These are phyloP conservation scores for Takifugu flavidus DNA, from an alignment of 2,113 vertebrate species.

Conservation along the genomic window DNA sequence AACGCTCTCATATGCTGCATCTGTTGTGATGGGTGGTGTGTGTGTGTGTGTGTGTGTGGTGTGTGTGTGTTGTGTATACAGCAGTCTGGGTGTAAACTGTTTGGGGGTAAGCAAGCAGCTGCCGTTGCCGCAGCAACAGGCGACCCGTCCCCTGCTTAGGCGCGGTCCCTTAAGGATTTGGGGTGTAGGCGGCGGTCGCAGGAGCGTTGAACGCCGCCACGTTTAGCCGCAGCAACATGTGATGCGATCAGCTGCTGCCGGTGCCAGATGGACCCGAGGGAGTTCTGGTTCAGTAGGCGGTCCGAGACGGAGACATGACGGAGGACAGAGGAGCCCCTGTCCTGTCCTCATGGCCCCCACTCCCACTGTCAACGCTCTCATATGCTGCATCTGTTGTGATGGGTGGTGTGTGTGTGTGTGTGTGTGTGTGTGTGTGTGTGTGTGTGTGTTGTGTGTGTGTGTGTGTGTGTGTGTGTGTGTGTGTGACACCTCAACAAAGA, in stretches of 20 bases:
- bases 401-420: constrained; percentile 8
- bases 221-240: not conserved
- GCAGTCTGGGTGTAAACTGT: no score
- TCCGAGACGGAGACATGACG: constrained; percentile 50
- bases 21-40: constrained; percentile 18
- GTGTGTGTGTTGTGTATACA: not conserved
- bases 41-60: constrained; percentile 1
- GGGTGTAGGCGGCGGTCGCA: no score
- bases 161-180: no score
- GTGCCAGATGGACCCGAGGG: constrained; percentile 54
- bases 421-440: constrained; percentile 1
- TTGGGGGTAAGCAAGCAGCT: no score
- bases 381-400: constrained; percentile 17
- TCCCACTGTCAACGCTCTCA: constrained; percentile 8
- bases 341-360: constrained; percentile 36
- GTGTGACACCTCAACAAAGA: not conserved
- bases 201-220: no score
- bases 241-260: not conserved
- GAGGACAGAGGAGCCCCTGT: constrained; percentile 31
- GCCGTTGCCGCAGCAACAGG: no score
- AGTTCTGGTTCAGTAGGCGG: constrained; percentile 59
- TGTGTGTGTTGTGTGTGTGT: not conserved
- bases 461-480: not conserved
- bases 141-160: no score
- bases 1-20: constrained; percentile 10